phyloP scores from a whole-genome alignment of 2,797 vertebrate genomes.

The Tenualosa ilisha region DNA sequence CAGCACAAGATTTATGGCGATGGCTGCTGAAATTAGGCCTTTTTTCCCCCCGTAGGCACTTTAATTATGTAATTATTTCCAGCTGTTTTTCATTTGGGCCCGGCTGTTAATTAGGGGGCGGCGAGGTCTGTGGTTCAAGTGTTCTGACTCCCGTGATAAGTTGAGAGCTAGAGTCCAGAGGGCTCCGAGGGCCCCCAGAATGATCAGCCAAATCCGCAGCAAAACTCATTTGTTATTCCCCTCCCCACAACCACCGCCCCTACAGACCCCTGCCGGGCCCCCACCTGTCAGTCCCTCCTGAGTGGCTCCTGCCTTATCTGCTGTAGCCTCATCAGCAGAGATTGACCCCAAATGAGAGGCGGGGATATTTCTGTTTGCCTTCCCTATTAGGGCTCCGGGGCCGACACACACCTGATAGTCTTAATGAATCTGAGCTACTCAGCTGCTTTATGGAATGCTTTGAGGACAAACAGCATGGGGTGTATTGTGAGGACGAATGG shows the following conservation, averaged over 20 bases:
- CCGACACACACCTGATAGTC: slow-evolving; percentile 69
- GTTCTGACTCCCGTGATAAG: slow-evolving; percentile 73
- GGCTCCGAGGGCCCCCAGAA: slow-evolving; percentile 57
- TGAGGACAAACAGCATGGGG: slow-evolving; percentile 49
- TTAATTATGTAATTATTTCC: slow-evolving; percentile 99
- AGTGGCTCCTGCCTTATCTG: slow-evolving; percentile 66
- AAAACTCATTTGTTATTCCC: slow-evolving; percentile 79
- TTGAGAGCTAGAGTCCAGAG: slow-evolving; percentile 65
- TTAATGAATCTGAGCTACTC: slow-evolving; percentile 75
- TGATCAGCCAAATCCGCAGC: slow-evolving; percentile 76
- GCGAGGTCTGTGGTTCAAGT: slow-evolving; percentile 79
- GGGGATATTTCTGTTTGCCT: slow-evolving; percentile 63
- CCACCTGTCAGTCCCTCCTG: slow-evolving; percentile 61
- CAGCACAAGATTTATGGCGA: slow-evolving; percentile 99
- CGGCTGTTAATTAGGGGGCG: slow-evolving; percentile 87
- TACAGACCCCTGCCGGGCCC: slow-evolving; percentile 58
- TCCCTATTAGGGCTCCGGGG: slow-evolving; percentile 61
- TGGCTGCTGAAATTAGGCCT: slow-evolving; percentile 95
- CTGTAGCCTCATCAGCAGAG: slow-evolving; percentile 59
- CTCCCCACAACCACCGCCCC: slow-evolving; percentile 63
- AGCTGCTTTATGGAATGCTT: slow-evolving; percentile 54
- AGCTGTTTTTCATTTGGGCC: slow-evolving; percentile 92
- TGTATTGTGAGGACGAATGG: slow-evolving; percentile 32
- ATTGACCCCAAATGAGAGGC: slow-evolving; percentile 60
- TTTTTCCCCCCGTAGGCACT: slow-evolving; percentile 88